Evolutionary conservation across 2,888 invertebrate genomes (phyloP), one percentile per base, ranked within the genome.

Genomic region (Ditylenchus weischeri): DNA sequence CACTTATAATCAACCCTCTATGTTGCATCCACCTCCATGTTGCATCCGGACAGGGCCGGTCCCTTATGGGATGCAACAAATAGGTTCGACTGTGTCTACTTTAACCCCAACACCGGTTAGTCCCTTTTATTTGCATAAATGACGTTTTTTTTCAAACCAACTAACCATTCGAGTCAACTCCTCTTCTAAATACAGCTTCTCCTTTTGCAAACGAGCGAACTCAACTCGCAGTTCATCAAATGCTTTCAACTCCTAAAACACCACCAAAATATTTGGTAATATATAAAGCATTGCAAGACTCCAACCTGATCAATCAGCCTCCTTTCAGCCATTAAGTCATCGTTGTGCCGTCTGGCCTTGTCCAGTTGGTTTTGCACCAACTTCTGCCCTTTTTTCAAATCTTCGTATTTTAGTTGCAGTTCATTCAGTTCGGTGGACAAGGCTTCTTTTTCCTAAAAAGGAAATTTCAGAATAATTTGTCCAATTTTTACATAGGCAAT

Each of bases 341-440:
- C 60, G 19, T 43, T 18, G 21, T 62, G 65, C 7, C 58, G 60
- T 38, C 49, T 38, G n/a, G 65, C 61, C 19, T 58, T 47, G 49
- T 58, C 38, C 21, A 65, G 19, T 2, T 48, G 65, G 21, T 43
- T 48, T 60, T 60, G 47, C 6, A 50, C 15, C 35, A 29, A 58
- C 43, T 62, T 65, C 59, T 59, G 35, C 18, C 49, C 23, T 7
- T 50, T 19, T 21, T 48, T 21, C 5, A 59, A 38, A 23, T 19
- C 43, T 38, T 65, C 65, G 4, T 50, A 38, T 38, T 65, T 59
- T 58, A 48, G 49, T 10, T 49, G 60, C 2, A 65, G 60, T n/a
- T 60, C 49, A 48, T 29, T 65, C 43, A 62, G 21, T 38, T 65
- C 65, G 18, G 58, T 60, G 29, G 58, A 50, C 35, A 58, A 38